Percentiles rank a stretch among this genome's conserved stretches.
Conservation (phyloP, 2,797 vertebrate genomes). For the Gallinago stenura region DNA sequence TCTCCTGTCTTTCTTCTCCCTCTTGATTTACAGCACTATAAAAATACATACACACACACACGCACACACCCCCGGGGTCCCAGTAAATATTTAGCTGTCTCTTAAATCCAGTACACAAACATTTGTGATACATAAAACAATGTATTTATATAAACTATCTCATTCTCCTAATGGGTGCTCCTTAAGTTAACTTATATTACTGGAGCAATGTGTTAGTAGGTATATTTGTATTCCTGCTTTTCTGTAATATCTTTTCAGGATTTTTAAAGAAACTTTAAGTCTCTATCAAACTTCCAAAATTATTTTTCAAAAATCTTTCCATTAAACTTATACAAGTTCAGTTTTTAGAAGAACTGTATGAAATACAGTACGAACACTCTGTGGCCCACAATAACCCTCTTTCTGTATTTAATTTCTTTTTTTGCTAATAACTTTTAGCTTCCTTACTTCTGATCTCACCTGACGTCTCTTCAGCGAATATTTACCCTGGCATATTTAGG, state of each 20-base stretch:
- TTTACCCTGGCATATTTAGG: neutral
- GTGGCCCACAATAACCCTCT: neutral
- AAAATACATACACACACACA: neutral
- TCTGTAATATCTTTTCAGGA: neutral
- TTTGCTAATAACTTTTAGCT: neutral
- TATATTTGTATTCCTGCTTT: neutral
- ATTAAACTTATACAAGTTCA: neutral
- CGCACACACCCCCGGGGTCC: neutral
- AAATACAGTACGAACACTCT: neutral
- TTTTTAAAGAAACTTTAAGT: neutral
- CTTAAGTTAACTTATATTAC: neutral
- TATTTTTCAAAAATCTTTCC: neutral
- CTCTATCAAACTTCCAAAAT: neutral
- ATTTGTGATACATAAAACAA: neutral
- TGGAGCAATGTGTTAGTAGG: neutral
- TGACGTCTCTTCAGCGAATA: neutral
- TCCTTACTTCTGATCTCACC: neutral
- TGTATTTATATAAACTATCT: neutral
- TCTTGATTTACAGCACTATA: neutral
- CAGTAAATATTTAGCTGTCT: neutral
- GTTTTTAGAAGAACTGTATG: neutral
- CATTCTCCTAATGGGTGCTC: neutral
- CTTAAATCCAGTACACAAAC: neutral
- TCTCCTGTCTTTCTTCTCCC: neutral
- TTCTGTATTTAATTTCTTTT: neutral